A percentile compares a stretch with the other conserved stretches of the same genome.
These are phyloP conservation scores for Hofmannophila pseudospretella DNA, from an alignment of 2,888 invertebrate species.

Conservation along the genomic window DNA sequence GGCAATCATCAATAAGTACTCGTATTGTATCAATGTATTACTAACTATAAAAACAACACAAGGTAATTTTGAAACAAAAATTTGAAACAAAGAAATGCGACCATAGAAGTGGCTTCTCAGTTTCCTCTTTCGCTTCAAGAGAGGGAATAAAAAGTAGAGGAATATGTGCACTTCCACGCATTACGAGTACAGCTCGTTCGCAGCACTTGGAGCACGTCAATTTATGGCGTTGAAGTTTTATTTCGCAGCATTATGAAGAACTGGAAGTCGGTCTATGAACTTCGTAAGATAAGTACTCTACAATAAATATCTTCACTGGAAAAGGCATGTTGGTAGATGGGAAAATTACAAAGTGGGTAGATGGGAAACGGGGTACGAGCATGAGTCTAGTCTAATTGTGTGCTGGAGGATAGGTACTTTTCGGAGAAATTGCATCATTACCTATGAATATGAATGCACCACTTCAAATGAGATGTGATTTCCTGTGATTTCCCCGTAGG, in stretches of 20 bases:
- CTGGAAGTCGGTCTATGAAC: constrained; percentile 8
- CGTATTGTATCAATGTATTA: no score
- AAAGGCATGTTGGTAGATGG: neutral
- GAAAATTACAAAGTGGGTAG: no score
- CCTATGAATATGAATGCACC: no score
- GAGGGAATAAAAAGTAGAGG: constrained; percentile 4
- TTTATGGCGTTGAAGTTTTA: constrained; percentile 21
- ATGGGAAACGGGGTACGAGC: no score
- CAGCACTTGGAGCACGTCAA: constrained; percentile 15
- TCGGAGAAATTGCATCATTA: no score
- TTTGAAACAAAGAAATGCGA: constrained; percentile 10
- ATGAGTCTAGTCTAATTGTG: no score
- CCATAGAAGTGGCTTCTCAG: constrained; percentile 10
- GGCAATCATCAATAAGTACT: no score
- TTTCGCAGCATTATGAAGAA: constrained; percentile 20
- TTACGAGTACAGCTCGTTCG: constrained; percentile 8
- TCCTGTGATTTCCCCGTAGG: no score
- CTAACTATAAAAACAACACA: no score
- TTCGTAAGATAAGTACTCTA: no score
- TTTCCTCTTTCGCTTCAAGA: constrained; percentile 5
- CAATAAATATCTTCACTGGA: neutral
- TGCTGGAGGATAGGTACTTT: no score
- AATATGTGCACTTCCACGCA: constrained; percentile 5
- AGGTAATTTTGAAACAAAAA: neutral
- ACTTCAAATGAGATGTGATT: no score